Evolutionary conservation across 2,797 vertebrate species (phyloP).

Genomic region (Falco berigora): DNA sequence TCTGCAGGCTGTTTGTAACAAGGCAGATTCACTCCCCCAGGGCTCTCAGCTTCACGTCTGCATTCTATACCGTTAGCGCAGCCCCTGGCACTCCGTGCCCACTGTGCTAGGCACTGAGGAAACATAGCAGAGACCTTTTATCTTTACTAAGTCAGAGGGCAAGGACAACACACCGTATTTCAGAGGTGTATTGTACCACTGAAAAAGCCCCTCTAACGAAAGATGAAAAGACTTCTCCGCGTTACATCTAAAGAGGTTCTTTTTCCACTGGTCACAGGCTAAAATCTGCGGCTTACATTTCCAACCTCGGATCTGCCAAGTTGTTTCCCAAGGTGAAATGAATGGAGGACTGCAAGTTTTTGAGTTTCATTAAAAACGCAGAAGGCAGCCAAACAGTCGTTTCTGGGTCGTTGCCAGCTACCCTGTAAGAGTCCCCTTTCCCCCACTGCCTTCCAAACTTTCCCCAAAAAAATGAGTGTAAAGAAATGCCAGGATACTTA

Average conservation of each 20-base stretch:
- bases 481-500: slow-evolving; percentile 62
- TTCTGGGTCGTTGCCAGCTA: background rate
- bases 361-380: background rate
- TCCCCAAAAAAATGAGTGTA: background rate
- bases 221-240: background rate
- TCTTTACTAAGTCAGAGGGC: background rate
- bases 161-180: background rate
- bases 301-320: background rate
- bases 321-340: background rate
- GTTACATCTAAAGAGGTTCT: background rate
- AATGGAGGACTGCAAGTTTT: background rate
- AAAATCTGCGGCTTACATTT: background rate
- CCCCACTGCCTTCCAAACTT: background rate
- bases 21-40: background rate
- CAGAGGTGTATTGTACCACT: background rate
- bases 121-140: background rate
- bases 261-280: background rate
- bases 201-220: background rate
- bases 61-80: background rate
- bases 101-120: background rate
- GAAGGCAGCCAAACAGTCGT: background rate
- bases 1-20: background rate
- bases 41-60: background rate
- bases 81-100: background rate
- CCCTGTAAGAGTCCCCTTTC: background rate